A percentile compares a stretch with the other conserved stretches of the same genome.
phyloP scores from a whole-genome alignment of 2,797 vertebrate species.

The Ataeniobius toweri region DNA sequence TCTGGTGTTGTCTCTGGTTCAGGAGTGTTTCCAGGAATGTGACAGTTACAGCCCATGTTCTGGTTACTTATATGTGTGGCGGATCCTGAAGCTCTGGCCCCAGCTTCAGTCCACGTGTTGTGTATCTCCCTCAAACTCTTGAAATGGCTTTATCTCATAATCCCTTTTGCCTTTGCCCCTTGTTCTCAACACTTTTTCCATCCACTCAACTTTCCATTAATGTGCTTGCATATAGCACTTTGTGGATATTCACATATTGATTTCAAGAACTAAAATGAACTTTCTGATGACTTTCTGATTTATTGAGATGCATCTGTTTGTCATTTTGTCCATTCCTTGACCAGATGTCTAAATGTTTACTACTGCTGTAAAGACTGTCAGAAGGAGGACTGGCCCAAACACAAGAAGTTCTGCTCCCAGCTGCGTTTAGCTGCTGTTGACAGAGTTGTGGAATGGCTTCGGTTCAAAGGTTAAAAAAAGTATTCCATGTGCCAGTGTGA shows the following conservation, averaged over 20 bases:
- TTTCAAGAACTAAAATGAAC: background rate
- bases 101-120: too few relatives aligned
- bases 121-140: background rate
- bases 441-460: conserved; percentile 90
- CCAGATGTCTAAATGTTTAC: conserved; percentile 92
- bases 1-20: too few relatives aligned
- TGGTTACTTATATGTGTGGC: background rate
- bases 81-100: background rate
- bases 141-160: background rate
- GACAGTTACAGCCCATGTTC: too few relatives aligned
- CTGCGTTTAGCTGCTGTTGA: conserved; percentile 87
- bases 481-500: too few relatives aligned
- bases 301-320: background rate
- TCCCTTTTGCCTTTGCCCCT: too few relatives aligned
- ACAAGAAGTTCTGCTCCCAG: conserved; percentile 88
- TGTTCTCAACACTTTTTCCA: background rate
- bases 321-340: conserved; percentile 11
- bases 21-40: too few relatives aligned
- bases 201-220: background rate
- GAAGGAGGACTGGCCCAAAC: conserved; percentile 87
- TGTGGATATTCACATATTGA: background rate
- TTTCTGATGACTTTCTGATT: background rate
- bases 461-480: conserved; percentile 85
- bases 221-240: background rate
- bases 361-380: conserved; percentile 91